Conservation (phyloP, 2,113 vertebrate genomes). For the Pelobates fuscus region DNA sequence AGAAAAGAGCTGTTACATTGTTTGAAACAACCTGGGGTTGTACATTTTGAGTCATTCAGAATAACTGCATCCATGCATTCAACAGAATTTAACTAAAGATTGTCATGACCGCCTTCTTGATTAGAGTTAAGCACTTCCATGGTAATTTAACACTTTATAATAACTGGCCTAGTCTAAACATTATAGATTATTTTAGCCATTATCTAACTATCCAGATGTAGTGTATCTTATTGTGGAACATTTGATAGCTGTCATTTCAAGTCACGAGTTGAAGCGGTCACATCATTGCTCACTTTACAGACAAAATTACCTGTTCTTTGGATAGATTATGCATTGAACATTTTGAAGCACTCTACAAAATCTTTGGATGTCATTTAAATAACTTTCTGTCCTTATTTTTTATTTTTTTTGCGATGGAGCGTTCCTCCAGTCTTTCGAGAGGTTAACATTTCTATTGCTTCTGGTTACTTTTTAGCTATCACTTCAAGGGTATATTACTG, state of each 20-base stretch:
- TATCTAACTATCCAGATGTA: conserved; percentile 30
- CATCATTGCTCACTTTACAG: conserved; percentile 33
- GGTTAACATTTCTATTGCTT: conserved; percentile 55
- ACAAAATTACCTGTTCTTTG: conserved; percentile 26
- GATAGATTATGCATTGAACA: conserved; percentile 8
- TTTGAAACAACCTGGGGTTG: neutral
- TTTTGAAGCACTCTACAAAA: conserved; percentile 24
- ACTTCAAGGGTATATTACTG: conserved; percentile 66
- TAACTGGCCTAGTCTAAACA: conserved; percentile 23
- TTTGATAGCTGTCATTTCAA: conserved; percentile 14
- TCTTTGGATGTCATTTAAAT: conserved; percentile 31
- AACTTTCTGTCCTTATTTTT: conserved; percentile 25
- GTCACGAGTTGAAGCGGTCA: conserved; percentile 21
- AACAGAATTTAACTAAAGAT: conserved; percentile 17
- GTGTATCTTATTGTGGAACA: conserved; percentile 21
- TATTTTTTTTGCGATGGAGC: conserved; percentile 11
- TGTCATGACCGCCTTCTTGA: conserved; percentile 39
- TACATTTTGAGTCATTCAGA: neutral
- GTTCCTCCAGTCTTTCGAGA: conserved; percentile 29
- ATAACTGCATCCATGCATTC: conserved; percentile 8
- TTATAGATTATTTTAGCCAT: conserved; percentile 14
- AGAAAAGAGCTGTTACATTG: neutral
- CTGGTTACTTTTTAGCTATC: conserved; percentile 59
- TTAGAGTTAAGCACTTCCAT: conserved; percentile 2
- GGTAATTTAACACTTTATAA: conserved; percentile 3